These are phyloP conservation scores for Hedychridium roseum DNA, from an alignment of 2,888 invertebrate species.

Conservation along the genomic window DNA sequence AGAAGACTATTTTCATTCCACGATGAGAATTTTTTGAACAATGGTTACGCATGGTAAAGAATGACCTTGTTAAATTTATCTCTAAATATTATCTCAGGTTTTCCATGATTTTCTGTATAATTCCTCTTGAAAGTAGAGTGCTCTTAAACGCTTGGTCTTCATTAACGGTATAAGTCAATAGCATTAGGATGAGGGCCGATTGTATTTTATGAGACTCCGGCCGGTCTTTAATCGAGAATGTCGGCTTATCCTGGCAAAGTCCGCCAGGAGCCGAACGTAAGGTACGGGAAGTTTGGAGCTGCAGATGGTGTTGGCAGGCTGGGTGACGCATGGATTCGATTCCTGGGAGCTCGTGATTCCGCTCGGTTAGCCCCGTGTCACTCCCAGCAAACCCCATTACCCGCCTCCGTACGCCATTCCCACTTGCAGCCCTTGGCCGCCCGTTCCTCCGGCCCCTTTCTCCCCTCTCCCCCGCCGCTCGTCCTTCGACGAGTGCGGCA, in stretches of 20 bases:
- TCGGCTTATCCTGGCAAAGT: conserved; percentile 36
- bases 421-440: conserved; percentile 32
- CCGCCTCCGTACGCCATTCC: conserved; percentile 38
- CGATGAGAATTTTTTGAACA: too few relatives aligned
- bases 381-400: conserved; percentile 63
- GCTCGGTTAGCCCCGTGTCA: conserved; percentile 64
- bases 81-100: too few relatives aligned
- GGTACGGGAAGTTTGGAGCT: conserved; percentile 53
- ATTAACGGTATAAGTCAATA: too few relatives aligned
- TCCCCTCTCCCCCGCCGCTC: conserved; percentile 16
- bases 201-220: conserved; percentile 3
- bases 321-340: conserved; percentile 65
- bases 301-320: conserved; percentile 64
- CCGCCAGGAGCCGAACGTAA: conserved; percentile 37
- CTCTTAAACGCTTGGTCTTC: too few relatives aligned
- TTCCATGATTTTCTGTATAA: too few relatives aligned
- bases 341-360: conserved; percentile 64
- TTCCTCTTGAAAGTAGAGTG: too few relatives aligned
- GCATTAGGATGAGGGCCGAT: conserved; percentile 1
- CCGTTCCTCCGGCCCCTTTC: not conserved
- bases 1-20: too few relatives aligned
- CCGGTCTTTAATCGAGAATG: conserved; percentile 29
- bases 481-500: conserved; percentile 7
- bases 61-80: too few relatives aligned
- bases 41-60: too few relatives aligned